Evolutionary conservation across 2,113 vertebrate species (phyloP).

Genomic region (Cololabis saira): DNA sequence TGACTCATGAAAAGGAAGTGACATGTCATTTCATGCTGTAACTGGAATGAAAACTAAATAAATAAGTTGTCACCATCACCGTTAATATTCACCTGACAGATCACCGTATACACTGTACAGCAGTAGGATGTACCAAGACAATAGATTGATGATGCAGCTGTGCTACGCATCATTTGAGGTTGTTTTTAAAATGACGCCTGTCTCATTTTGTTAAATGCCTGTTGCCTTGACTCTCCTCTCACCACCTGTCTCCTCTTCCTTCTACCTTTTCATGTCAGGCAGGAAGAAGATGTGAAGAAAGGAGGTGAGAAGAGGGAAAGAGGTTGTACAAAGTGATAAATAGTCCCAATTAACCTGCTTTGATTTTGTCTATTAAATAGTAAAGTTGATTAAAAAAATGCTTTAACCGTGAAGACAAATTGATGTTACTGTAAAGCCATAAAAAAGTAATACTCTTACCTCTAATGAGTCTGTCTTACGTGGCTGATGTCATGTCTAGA

Average conservation of each 20-base stretch:
- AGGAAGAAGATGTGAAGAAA: too few relatives aligned
- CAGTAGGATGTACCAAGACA: not conserved
- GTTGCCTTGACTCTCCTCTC: too few relatives aligned
- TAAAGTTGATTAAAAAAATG: not conserved
- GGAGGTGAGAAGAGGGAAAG: too few relatives aligned
- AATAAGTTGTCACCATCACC: constrained; percentile 14
- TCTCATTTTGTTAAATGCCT: not conserved
- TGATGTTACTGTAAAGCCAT: not conserved
- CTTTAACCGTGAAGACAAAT: not conserved
- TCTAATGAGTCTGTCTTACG: too few relatives aligned
- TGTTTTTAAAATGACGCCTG: not conserved
- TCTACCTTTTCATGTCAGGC: too few relatives aligned
- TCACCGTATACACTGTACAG: not conserved
- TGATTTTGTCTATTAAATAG: not conserved
- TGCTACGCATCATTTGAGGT: not conserved
- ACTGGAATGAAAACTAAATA: constrained; percentile 14
- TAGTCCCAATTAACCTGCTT: not conserved
- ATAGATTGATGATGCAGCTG: not conserved
- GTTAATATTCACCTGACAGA: constrained; percentile 2
- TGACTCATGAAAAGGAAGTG: not conserved
- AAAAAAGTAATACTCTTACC: too few relatives aligned
- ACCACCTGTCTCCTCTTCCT: not conserved
- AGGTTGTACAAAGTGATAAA: too few relatives aligned
- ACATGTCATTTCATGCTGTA: not conserved
- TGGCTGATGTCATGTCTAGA: too few relatives aligned